Conservation (phyloP, 1,140 invertebrate genomes). For the Danaus melanippus region DNA sequence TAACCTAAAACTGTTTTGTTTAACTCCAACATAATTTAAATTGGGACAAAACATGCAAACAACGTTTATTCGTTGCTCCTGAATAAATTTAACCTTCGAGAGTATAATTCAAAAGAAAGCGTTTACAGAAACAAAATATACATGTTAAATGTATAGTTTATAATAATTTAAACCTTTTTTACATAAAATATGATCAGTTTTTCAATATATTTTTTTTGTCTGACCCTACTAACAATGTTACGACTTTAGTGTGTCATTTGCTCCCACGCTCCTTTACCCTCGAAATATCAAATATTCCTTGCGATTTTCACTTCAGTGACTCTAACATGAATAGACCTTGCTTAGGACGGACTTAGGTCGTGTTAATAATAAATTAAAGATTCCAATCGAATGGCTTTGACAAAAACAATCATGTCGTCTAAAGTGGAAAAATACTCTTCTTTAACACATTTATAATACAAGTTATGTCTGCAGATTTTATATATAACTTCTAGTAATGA, state of each 20-base stretch:
- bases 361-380: slow-evolving; percentile 1
- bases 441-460: too few species aligned
- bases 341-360: background rate
- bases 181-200: slow-evolving; percentile 9
- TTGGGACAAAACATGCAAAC: too few species aligned
- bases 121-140: too few species aligned
- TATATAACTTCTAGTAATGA: too few species aligned
- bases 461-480: too few species aligned
- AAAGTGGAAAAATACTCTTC: too few species aligned
- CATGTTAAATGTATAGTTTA: too few species aligned
- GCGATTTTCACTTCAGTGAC: too few species aligned
- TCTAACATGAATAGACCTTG: too few species aligned
- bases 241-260: slow-evolving; percentile 18
- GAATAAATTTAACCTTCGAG: slow-evolving; percentile 14
- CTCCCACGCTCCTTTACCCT: slow-evolving; percentile 6
- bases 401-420: background rate
- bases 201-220: slow-evolving; percentile 6
- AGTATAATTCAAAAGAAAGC: background rate
- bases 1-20: too few species aligned
- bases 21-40: too few species aligned
- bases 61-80: slow-evolving; percentile 12
- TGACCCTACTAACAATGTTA: slow-evolving; percentile 10
- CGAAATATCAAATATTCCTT: too few species aligned
- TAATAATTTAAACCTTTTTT: slow-evolving; percentile 4
- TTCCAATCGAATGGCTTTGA: background rate